Conservation (phyloP, 2,797 vertebrate genomes). For the Cheirogaleus major region DNA sequence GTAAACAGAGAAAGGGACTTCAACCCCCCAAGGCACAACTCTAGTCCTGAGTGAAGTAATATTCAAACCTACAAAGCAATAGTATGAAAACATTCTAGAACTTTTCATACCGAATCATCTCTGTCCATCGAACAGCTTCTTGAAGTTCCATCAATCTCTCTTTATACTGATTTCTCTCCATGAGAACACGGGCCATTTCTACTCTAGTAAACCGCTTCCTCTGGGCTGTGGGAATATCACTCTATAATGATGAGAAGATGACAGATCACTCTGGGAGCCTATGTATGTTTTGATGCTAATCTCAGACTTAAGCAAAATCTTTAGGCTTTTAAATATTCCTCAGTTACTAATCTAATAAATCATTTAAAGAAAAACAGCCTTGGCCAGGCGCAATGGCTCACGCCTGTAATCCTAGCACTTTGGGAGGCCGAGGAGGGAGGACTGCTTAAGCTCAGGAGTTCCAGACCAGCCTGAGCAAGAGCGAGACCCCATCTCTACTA, state of each 20-base stretch:
- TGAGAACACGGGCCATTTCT: constrained; percentile 94
- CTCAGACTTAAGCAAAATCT: neutral
- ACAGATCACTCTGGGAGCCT: constrained; percentile 40
- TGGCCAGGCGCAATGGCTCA: neutral
- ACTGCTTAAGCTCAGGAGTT: too few species aligned
- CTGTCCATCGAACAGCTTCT: constrained; percentile 94
- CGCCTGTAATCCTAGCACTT: too few species aligned
- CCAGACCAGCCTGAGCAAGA: too few species aligned
- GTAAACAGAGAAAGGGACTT: neutral
- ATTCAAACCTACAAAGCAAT: neutral
- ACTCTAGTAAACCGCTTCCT: constrained; percentile 93
- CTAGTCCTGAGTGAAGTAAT: constrained; percentile 6
- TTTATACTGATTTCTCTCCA: constrained; percentile 96
- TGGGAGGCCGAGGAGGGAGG: too few species aligned
- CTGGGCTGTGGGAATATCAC: constrained; percentile 93
- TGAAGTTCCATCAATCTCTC: constrained; percentile 95
- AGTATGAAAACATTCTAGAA: neutral
- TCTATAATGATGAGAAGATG: constrained; percentile 80
- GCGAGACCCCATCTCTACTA: too few species aligned
- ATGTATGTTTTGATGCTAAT: neutral
- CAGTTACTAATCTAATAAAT: constrained; percentile 26
- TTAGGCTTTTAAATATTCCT: neutral
- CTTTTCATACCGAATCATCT: constrained; percentile 90
- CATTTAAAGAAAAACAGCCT: constrained; percentile 25
- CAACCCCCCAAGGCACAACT: neutral